Conservation (phyloP, 2,113 vertebrate genomes). For the Ibidorhyncha struthersii region DNA sequence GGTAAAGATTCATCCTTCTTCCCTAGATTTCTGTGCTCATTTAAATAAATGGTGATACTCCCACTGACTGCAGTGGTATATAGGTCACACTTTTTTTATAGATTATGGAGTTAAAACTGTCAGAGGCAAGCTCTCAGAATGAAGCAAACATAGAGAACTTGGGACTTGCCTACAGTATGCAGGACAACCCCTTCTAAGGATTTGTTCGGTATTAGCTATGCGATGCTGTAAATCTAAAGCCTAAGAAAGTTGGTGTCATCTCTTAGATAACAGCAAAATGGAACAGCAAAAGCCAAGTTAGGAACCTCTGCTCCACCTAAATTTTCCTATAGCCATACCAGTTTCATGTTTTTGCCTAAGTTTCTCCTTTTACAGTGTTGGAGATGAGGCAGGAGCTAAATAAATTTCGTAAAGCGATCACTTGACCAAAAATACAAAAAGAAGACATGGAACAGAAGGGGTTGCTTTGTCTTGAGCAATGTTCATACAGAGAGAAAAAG, state of each 20-base stretch:
- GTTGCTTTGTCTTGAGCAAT: neutral
- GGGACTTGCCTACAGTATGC: neutral
- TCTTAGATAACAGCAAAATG: neutral
- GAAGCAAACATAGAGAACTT: neutral
- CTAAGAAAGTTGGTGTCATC: neutral
- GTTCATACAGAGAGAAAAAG: neutral
- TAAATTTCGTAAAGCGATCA: neutral
- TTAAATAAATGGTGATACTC: neutral
- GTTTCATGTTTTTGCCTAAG: neutral
- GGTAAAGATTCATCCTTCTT: neutral
- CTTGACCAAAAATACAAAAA: neutral
- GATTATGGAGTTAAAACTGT: neutral
- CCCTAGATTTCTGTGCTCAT: neutral
- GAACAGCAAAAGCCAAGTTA: neutral
- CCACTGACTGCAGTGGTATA: neutral
- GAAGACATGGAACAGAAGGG: neutral
- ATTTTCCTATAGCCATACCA: neutral
- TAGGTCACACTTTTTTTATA: neutral
- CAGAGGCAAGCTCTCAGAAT: neutral
- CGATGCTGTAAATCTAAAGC: neutral
- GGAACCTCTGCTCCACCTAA: neutral
- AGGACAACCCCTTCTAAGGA: neutral
- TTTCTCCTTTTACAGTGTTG: neutral
- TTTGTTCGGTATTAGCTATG: neutral
- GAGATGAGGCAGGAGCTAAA: neutral